phyloP scores from a whole-genome alignment of 2,888 invertebrate species.

The Galerucella pusilla region DNA sequence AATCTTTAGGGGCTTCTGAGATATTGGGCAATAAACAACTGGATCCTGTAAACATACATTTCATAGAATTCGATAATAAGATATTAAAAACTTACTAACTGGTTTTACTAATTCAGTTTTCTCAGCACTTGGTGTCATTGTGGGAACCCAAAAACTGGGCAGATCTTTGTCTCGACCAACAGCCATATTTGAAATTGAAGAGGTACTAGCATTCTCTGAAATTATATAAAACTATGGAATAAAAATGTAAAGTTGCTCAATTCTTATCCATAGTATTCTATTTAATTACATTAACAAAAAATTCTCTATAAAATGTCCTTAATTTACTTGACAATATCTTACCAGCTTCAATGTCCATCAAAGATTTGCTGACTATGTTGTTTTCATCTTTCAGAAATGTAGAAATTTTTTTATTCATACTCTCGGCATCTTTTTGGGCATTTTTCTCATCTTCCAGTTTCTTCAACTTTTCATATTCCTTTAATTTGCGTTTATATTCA shows the following conservation, averaged over 20 bases:
- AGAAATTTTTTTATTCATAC: conserved; percentile 78
- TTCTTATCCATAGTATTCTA: too few species aligned
- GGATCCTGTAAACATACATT: conserved; percentile 67
- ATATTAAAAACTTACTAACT: conserved; percentile 63
- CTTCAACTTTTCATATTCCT: conserved; percentile 91
- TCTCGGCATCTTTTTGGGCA: conserved; percentile 74
- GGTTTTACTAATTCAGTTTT: conserved; percentile 78
- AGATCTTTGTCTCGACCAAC: conserved; percentile 81
- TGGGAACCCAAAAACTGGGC: conserved; percentile 98
- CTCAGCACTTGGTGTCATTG: conserved; percentile 87
- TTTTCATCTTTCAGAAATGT: conserved; percentile 87
- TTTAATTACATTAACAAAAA: neutral
- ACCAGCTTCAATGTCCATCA: conserved; percentile 62
- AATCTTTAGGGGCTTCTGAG: conserved; percentile 84
- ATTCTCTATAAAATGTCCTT: neutral
- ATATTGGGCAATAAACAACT: conserved; percentile 85
- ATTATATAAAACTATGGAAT: neutral
- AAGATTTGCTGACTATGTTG: conserved; percentile 72
- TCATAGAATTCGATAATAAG: neutral
- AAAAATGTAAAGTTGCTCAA: neutral
- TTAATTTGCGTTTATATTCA: conserved; percentile 87
- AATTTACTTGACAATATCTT: conserved; percentile 3
- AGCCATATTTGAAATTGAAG: conserved; percentile 76
- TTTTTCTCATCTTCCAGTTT: conserved; percentile 79
- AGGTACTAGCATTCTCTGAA: conserved; percentile 47